Conservation (phyloP, 2,888 invertebrate genomes). For the Eurois occulta region DNA sequence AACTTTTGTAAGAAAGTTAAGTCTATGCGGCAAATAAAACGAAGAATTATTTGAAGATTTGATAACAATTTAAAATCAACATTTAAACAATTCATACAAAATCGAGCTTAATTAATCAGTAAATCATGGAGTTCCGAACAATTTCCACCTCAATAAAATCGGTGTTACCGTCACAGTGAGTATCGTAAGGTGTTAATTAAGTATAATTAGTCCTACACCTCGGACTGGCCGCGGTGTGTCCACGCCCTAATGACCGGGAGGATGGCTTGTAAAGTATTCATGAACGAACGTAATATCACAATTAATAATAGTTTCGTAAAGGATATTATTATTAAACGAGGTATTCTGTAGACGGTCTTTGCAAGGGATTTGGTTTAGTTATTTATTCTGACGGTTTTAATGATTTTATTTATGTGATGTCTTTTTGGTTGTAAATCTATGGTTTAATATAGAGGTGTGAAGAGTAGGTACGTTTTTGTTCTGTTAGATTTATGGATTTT, state of each 20-base stretch:
- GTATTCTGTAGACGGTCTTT: background rate
- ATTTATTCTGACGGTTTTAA: slow-evolving; percentile 8
- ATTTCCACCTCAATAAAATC: slow-evolving; percentile 45
- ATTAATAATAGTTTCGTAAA: slow-evolving; percentile 15
- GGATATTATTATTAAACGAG: slow-evolving; percentile 19
- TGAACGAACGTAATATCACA: slow-evolving; percentile 29
- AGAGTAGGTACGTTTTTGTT: background rate
- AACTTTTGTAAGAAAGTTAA: no score
- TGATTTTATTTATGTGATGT: slow-evolving; percentile 3
- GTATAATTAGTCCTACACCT: slow-evolving; percentile 65
- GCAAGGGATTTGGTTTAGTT: background rate
- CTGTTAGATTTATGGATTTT: background rate
- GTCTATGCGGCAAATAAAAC: background rate
- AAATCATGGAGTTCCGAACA: slow-evolving; percentile 10
- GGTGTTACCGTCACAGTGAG: slow-evolving; percentile 30
- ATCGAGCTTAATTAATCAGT: slow-evolving; percentile 6
- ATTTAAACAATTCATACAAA: background rate
- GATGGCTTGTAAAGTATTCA: slow-evolving; percentile 56
- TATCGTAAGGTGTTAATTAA: slow-evolving; percentile 50
- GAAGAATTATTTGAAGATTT: background rate
- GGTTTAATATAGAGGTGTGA: background rate
- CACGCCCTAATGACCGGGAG: slow-evolving; percentile 63
- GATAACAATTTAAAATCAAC: background rate
- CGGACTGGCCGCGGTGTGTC: slow-evolving; percentile 42
- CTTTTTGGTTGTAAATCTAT: background rate